A percentile compares a stretch with the other conserved stretches of the same genome.
Conservation (phyloP, 1,140 invertebrate species). For the Drosophila obscura region DNA sequence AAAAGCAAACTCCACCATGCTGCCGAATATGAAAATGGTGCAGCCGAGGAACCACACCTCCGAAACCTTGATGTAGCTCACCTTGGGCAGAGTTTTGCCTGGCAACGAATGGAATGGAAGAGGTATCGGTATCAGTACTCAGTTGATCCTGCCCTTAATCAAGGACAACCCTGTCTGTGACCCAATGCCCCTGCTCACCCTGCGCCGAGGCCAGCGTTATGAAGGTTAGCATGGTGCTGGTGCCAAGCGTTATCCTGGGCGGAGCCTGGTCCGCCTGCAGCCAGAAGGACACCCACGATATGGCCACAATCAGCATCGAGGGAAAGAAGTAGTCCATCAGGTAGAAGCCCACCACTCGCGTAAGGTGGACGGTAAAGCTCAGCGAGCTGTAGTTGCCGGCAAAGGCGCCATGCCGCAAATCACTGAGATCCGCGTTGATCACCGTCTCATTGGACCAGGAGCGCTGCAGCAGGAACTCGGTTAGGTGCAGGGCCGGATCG, state of each 20-base stretch:
- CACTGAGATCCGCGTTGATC: slow-evolving; percentile 87
- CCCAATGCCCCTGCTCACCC: slow-evolving; percentile 33
- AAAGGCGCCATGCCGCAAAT: slow-evolving; percentile 89
- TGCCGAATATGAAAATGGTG: slow-evolving; percentile 92
- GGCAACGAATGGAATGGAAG: background rate
- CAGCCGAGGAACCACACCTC: slow-evolving; percentile 96
- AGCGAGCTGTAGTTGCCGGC: slow-evolving; percentile 93
- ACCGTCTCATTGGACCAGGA: slow-evolving; percentile 89
- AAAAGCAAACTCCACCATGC: slow-evolving; percentile 94
- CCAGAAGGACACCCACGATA: slow-evolving; percentile 97
- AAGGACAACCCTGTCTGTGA: background rate
- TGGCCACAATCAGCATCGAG: slow-evolving; percentile 93
- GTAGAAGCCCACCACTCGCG: slow-evolving; percentile 93
- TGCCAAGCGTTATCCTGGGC: slow-evolving; percentile 91
- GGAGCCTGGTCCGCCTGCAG: slow-evolving; percentile 93
- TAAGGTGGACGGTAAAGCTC: slow-evolving; percentile 90
- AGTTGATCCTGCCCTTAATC: background rate
- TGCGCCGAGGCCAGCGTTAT: slow-evolving; percentile 93
- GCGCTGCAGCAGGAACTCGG: slow-evolving; percentile 90
- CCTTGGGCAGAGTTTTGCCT: slow-evolving; percentile 92
- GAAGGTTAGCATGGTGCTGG: slow-evolving; percentile 93
- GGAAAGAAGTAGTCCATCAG: slow-evolving; percentile 96
- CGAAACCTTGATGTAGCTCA: slow-evolving; percentile 95
- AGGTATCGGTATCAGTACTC: background rate
- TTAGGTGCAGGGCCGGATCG: slow-evolving; percentile 91